phyloP scores from a whole-genome alignment of 92 coral and sea anemone genomes.

The Umimayanthus chanpuru region DNA sequence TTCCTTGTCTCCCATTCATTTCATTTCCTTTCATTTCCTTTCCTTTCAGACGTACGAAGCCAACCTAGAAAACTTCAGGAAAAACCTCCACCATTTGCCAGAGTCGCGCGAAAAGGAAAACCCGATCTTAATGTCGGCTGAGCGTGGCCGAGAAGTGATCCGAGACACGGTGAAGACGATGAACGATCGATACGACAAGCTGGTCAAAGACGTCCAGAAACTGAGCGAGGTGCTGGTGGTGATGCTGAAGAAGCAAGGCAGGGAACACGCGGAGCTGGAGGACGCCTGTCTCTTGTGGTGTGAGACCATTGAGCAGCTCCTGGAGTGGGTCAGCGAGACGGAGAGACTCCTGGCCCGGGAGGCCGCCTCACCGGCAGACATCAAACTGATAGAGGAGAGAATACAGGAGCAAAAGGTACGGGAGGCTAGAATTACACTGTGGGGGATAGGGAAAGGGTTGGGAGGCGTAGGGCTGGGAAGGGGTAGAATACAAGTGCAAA shows the following conservation, averaged over 20 bases:
- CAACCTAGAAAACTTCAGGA: slow-evolving; percentile 71
- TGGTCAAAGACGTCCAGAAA: slow-evolving; percentile 73
- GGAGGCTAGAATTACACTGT: not conserved
- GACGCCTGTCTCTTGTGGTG: slow-evolving; percentile 93
- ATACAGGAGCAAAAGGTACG: slow-evolving; percentile 89
- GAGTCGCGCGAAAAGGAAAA: slow-evolving; percentile 79
- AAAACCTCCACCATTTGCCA: slow-evolving; percentile 80
- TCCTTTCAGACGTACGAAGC: slow-evolving; percentile 69
- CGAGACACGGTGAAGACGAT: slow-evolving; percentile 68
- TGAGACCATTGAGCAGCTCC: slow-evolving; percentile 86
- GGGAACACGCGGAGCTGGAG: slow-evolving; percentile 86
- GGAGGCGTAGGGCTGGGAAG: slow-evolving; percentile 68
- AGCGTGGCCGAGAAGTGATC: slow-evolving; percentile 78
- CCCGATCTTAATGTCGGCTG: slow-evolving; percentile 70
- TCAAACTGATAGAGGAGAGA: slow-evolving; percentile 82
- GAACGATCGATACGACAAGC: slow-evolving; percentile 75
- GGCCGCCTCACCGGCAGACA: slow-evolving; percentile 91
- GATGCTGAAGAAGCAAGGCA: slow-evolving; percentile 75
- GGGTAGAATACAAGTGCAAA: slow-evolving; percentile 72
- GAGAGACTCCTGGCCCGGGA: slow-evolving; percentile 86
- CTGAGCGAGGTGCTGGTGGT: slow-evolving; percentile 72
- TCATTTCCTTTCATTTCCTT: not conserved
- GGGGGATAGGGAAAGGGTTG: not conserved
- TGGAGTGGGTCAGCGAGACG: slow-evolving; percentile 96
- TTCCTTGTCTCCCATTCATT: too few relatives aligned